Base-by-base conservation (phyloP, 2,113 vertebrate genomes). In the Bubo scandiacus region DNA sequence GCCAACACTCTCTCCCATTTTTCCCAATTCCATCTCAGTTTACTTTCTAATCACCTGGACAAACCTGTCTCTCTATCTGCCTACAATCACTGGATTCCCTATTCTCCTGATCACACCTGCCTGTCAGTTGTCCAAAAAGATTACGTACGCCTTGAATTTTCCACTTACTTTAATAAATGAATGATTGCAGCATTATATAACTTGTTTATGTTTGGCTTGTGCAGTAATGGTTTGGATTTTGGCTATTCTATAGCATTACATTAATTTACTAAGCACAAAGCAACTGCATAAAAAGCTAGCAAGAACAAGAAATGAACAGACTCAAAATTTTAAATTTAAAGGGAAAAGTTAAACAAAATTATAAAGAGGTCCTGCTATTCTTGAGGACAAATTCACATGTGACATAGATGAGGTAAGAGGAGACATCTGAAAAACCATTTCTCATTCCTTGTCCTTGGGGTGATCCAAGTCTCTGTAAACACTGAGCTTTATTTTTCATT, bases 101-200 rank as follows among this genome's bases (percentile, higher is more conserved):
- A 14, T 58, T 91, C 87, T 80, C 62, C 72, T 62, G 81, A 97
- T 96, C 96, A 96, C 96, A 97, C 93, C 96, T 97, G 94, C 90
- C 92, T 97, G 94, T 96, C 92, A 96, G 87, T 96, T 82, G 74
- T 96, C 96, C 96, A 97, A 90, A 94, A 95, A 94, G 92, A 97
- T 97, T 95, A 95, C 85, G 2, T 86, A 77, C 8, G 6, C 49
- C 71, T 96, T 84, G 85, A 88, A 90, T 93, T 96, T 96, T 95
- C 94, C 90, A 96, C 81, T 96, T 88, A 74, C 85, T 96, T 94
- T 68, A 96, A 82, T 91, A 95, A 93, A 94, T 57, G 74, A 95
- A 87, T 77, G 90, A 95, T 96, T 94, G 78, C 92, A 82, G 42
- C 12, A 27, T 97, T 97, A 96, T 82, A 83, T 97, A 97, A 96